Base-by-base conservation (phyloP, 30 jellyfish, hydroid and myxozoan genomes). In the Aurelia sp. region DNA sequence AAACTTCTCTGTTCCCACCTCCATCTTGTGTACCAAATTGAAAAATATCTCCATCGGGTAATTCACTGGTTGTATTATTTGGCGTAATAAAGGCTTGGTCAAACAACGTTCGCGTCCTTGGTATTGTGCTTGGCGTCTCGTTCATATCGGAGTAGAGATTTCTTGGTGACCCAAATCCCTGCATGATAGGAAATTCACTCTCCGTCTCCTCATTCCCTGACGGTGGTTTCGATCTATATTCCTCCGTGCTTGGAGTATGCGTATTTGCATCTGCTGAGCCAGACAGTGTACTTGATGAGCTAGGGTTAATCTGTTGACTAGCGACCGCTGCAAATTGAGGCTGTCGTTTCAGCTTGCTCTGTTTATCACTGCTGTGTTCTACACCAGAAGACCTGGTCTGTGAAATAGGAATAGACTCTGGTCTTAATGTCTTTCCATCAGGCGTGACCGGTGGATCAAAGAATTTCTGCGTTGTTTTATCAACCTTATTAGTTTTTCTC, bases 121-220 rank as follows among this genome's bases (percentile, higher is more conserved):
- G 53, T 48, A 41, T 27, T 33, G 74, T 51, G 48, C 15, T 47
- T 0, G 89, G 89, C 13, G 84, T 65, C 15, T 63, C 66, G 33
- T 67, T 67, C 63, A 81, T 67, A 9, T 72, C 93, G 3, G 81
- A 16, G 74, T 84, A 84, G 17, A 84, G 67, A 58, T 53, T 77
- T 60, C 93, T 84, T 63, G 93, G 93, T 1, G 93, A 84, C 15
- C 81, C 85, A 18, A 82, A 38, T 16, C 81, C 53, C 20, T 62
- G 87, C 74, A 84, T 41, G 11, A 84, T 30, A 5, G 93, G 84
- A 51, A 72, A 84, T 62, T 84, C 93, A 27, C 62, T 84, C 48
- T 84, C 93, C 6, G 93, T 84, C 63, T 84, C 93, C 63, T 84
- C 93, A 47, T 84, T 84, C 5, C 87, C 87, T 0, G 50, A 38